phyloP scores from a whole-genome alignment of 2,888 invertebrate species.

The Ceraclea dissimilis region DNA sequence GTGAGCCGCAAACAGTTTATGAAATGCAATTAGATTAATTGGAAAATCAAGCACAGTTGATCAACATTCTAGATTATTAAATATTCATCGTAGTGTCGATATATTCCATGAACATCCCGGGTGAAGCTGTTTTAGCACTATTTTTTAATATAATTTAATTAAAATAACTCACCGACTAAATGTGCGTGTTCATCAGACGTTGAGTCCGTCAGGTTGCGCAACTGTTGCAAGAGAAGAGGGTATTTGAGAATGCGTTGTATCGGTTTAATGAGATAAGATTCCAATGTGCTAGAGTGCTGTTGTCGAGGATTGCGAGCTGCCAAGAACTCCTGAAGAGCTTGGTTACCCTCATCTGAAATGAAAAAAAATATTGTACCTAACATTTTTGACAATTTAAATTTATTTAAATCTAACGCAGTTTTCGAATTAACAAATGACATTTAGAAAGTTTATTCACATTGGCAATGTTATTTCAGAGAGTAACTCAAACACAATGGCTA shows the following conservation, averaged over 20 bases:
- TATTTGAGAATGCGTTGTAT: slow-evolving; percentile 98
- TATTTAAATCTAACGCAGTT: not conserved
- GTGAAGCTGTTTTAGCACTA: too few species aligned
- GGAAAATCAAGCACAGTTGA: too few species aligned
- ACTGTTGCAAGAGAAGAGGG: slow-evolving; percentile 88
- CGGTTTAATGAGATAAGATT: slow-evolving; percentile 97
- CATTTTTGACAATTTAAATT: too few species aligned
- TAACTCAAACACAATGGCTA: too few species aligned
- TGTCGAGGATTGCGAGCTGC: slow-evolving; percentile 91
- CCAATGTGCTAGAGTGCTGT: slow-evolving; percentile 93
- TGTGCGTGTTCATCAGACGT: slow-evolving; percentile 92
- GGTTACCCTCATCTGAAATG: slow-evolving; percentile 84
- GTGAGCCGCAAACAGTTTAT: too few species aligned
- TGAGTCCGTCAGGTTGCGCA: slow-evolving; percentile 87
- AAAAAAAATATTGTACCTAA: too few species aligned
- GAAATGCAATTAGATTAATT: too few species aligned
- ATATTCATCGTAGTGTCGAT: too few species aligned
- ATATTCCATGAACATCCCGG: too few species aligned
- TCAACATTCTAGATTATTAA: too few species aligned
- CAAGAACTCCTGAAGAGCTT: slow-evolving; percentile 91
- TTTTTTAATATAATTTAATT: too few species aligned
- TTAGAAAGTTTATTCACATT: not conserved
- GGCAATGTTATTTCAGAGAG: slow-evolving; percentile 2
- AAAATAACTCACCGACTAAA: slow-evolving; percentile 78
- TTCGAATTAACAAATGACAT: not conserved